Evolutionary conservation across 2,888 invertebrate species (phyloP), one percentile per base, ranked within the genome.

Genomic region (Eupithecia exiguata): DNA sequence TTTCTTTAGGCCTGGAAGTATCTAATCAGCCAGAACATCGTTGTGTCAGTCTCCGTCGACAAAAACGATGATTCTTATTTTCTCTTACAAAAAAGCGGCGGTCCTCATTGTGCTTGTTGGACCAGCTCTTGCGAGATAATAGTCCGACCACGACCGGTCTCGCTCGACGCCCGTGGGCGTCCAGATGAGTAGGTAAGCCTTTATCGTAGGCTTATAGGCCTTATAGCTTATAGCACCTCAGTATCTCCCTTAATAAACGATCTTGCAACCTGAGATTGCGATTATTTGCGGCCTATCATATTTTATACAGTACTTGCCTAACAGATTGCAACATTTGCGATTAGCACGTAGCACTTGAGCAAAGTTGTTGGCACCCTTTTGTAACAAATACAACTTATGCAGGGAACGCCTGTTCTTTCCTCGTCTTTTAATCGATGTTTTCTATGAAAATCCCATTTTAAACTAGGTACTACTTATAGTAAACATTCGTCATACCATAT

Each of bases 401-500:
- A 62, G 61, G 38, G 7, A 63, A 21, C 40, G 21, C 18, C n/a
- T 63, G 67, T 46, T 71, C 25, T 62, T 12, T 62, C 21, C 21
- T 21, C 21, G 49, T 49, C 9, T 49, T n/a, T n/a, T 6, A n/a
- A 53, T 21, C 21, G 21, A 21, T 21, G 58, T 58, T 53, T 21
- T 53, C 53, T 25, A 25, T 58, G 58, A 58, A 58, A 58, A 58
- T 25, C 58, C 58, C 21, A 25, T 58, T 5, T n/a, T 14, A 18
- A 30, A 30, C 30, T 30, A n/a, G n/a, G n/a, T n/a, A 1, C 9
- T 25, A 21, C 49, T 4, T 58, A 12, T 53, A 25, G 53, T 58
- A 58, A 58, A 63, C 35, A 80, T 81, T 80, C 78, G 80, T 84
- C 84, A 83, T 79, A 69, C 77, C 80, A 79, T 83, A 80, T 77